Percentiles rank a stretch among this genome's conserved stretches.
These are phyloP conservation scores for Portunus trituberculatus DNA, from an alignment of 1,140 invertebrate genomes.

Conservation along the genomic window DNA sequence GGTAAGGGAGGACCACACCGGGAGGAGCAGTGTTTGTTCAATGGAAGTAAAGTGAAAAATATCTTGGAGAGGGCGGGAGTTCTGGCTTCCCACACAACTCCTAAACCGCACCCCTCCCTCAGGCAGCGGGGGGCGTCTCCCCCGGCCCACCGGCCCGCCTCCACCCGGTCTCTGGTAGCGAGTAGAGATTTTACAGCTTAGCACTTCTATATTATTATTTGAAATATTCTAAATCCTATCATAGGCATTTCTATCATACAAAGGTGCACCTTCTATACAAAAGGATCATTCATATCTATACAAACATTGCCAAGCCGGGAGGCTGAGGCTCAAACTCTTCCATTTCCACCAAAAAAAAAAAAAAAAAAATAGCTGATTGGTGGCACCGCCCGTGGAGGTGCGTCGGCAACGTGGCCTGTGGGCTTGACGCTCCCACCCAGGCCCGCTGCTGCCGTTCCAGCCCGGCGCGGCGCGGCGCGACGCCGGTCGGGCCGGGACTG, in stretches of 20 bases:
- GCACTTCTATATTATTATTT: conserved; percentile 72
- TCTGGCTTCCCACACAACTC: no score
- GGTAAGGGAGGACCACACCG: not conserved
- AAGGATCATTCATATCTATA: conserved; percentile 56
- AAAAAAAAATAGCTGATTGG: not conserved
- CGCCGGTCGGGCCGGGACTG: not conserved
- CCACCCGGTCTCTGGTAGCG: conserved; percentile 42
- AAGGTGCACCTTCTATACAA: conserved; percentile 73
- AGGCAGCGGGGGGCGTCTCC: not conserved
- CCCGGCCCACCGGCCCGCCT: conserved; percentile 12
- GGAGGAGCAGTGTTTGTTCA: not conserved
- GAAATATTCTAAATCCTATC: conserved; percentile 72
- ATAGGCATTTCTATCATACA: conserved; percentile 72
- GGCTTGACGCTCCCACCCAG: not conserved
- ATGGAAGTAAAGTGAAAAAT: not conserved
- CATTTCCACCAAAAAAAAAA: not conserved
- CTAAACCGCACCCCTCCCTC: no score
- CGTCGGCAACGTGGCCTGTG: not conserved
- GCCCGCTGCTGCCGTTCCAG: not conserved
- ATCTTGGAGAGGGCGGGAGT: no score
- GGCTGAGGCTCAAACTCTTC: conserved; percentile 22
- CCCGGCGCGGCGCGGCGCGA: not conserved
- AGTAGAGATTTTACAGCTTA: conserved; percentile 69
- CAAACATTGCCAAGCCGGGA: conserved; percentile 56
- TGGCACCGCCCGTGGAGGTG: not conserved